Evolutionary conservation across 2,797 vertebrate species (phyloP), one percentile per base, ranked within the genome.

Genomic region (Chaetophractus vellerosus): DNA sequence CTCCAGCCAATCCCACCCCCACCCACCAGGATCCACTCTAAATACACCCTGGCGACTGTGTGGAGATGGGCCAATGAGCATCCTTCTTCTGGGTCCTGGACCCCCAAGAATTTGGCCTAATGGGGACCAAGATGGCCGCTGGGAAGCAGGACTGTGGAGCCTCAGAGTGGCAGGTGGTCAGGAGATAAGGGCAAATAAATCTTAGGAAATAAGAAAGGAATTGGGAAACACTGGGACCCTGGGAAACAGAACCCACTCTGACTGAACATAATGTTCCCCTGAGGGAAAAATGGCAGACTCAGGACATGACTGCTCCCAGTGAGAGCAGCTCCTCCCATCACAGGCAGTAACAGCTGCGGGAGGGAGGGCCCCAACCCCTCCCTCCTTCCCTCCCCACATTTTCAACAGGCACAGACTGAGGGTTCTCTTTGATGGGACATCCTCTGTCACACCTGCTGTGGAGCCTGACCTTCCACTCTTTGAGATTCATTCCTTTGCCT

Each of bases 211-310:
- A 14, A 68, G 50, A n/a, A 26, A 6, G 0, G 31, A 82, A 23
- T 0, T 1, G 10, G 55, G 95, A 31, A n/a, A 0, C 50, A 68
- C 94, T 71, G 94, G 91, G 38, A 59, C 80, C 87, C 72, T 85
- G 84, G 95, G 97, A 96, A 95, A 93, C 79, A 74, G 97, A 97
- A 95, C 78, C 41, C 0, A 85, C 86, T 96, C 26, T n/a, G 63
- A 81, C 94, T 97, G 96, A 92, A 92, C 94, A 95, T 91, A 96
- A 89, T 94, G 78, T 92, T 94, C 97, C 91, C 94, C 95, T 92
- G 90, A 82, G 85, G 97, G 93, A 74, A 92, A 85, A 94, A 76
- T 88, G 97, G 84, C 75, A 28, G 23, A 45, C 93, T 97, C 41
- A 64, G 96, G 90, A 63, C 92, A 92, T 94, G 98, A 96, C 92